A percentile compares a stretch with the other conserved stretches of the same genome.
Conservation (phyloP, 2,797 vertebrate species). For the Limosa lapponica region DNA sequence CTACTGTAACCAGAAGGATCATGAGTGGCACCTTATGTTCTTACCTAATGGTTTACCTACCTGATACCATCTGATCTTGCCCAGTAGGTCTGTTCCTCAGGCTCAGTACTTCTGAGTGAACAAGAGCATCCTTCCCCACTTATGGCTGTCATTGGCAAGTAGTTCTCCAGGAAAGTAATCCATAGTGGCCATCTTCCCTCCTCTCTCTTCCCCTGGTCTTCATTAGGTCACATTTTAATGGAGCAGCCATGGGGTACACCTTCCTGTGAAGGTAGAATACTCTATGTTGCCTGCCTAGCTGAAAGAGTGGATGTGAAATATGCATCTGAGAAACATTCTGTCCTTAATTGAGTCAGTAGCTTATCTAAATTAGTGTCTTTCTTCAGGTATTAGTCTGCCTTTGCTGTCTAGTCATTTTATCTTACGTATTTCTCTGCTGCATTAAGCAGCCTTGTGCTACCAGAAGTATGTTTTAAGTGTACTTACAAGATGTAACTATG, state of each 20-base stretch:
- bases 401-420: not conserved
- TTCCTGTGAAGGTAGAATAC: not conserved
- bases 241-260: not conserved
- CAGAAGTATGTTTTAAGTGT: not conserved
- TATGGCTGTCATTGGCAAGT: not conserved
- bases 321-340: not conserved
- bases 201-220: not conserved
- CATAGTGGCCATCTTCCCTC: not conserved
- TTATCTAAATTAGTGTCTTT: not conserved
- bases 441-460: not conserved
- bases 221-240: not conserved
- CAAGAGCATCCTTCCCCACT: not conserved
- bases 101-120: not conserved
- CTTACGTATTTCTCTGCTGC: not conserved
- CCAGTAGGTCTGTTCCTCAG: not conserved
- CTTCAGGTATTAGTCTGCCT: not conserved
- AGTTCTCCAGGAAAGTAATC: not conserved
- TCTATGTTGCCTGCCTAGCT: not conserved
- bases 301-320: not conserved
- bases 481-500: not conserved
- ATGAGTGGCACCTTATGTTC: not conserved
- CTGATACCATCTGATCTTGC: not conserved
- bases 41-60: not conserved
- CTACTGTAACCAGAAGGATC: not conserved
- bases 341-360: not conserved